Percentiles rank a stretch among this genome's conserved stretches.
Conservation (phyloP, 2,113 vertebrate species). For the Oryzias woworae region DNA sequence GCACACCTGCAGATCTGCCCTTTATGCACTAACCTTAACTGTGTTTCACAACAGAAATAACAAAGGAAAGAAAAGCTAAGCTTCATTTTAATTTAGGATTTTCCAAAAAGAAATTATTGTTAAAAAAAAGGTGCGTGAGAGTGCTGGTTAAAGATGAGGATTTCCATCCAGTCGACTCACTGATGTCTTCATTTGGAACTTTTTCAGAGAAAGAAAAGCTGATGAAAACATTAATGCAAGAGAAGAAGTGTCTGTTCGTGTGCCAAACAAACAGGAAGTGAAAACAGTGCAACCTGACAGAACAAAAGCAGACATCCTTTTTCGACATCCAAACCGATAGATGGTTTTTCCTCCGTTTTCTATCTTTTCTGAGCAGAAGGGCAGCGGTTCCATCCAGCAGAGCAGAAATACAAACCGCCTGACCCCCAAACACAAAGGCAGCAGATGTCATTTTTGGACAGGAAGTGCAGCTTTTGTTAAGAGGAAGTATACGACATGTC, state of each 20-base stretch:
- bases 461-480: conserved; percentile 64
- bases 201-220: conserved; percentile 24
- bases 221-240: conserved; percentile 27
- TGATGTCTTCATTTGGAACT: conserved; percentile 6
- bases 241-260: conserved; percentile 25
- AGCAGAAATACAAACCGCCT: conserved; percentile 47
- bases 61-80: conserved; percentile 9
- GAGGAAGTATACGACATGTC: conserved; percentile 45
- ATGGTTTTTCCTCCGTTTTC: conserved; percentile 14
- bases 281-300: conserved; percentile 48
- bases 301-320: conserved; percentile 31
- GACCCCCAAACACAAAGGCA: conserved; percentile 46
- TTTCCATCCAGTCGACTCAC: conserved; percentile 15
- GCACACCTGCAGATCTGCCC: too few species aligned
- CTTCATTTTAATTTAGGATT: neutral
- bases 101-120: too few species aligned
- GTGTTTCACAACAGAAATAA: too few species aligned
- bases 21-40: too few species aligned
- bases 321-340: conserved; percentile 15
- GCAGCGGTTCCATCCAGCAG: conserved; percentile 19
- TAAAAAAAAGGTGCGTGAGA: neutral
- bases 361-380: conserved; percentile 34
- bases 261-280: conserved; percentile 62
- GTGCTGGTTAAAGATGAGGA: neutral
- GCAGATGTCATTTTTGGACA: conserved; percentile 61